Base-by-base conservation (phyloP, 2,888 invertebrate genomes). In the Amaurobius ferox region DNA sequence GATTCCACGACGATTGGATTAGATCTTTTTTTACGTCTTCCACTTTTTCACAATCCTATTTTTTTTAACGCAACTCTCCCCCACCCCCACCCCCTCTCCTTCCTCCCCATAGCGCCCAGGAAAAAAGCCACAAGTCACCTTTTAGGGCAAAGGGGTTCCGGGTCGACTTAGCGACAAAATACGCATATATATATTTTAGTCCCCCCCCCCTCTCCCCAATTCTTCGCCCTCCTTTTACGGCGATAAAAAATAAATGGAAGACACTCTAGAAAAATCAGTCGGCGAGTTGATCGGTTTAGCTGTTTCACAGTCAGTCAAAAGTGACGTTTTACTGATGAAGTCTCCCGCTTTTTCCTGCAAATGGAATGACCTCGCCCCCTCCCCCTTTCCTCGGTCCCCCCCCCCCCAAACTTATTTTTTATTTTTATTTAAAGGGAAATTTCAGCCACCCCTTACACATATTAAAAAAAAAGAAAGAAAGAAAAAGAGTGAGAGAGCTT, bases 301-400 rank as follows among this genome's bases (percentile, higher is more conserved):
- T 77, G 83, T 83, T 83, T 83, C 70, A 35, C 77, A 83, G 83
- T 83, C 83, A 83, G 66, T 83, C 77, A 77, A 74, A 70, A 67
- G 83, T 83, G 83, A 83, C 83, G 66, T 77, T 83, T 83, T 77
- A 83, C 83, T 83, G 83, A 83, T 83, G 83, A 83, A 83, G 83
- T 83, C 77, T 9, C 26, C 70, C 28, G 32, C 48, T 30, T 55
- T 72, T 80, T 19, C 72, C 77, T 83, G 77, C 83, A 83, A 83
- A 83, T 83, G 83, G 83, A 83, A 83, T 77, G 83, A 83, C 83
- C 83, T 48, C 44, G 67, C 73, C 28, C 16, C 16, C 13, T 62
- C 30, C 76, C 39, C 23, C 55, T 66, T n/a, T 0, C 16, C 68
- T 35, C 39, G 11, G 61, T 5, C 29, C 11, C n/a, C 29, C 29